phyloP scores from a whole-genome alignment of 2,888 invertebrate genomes.

The Trachelus troglodyta region DNA sequence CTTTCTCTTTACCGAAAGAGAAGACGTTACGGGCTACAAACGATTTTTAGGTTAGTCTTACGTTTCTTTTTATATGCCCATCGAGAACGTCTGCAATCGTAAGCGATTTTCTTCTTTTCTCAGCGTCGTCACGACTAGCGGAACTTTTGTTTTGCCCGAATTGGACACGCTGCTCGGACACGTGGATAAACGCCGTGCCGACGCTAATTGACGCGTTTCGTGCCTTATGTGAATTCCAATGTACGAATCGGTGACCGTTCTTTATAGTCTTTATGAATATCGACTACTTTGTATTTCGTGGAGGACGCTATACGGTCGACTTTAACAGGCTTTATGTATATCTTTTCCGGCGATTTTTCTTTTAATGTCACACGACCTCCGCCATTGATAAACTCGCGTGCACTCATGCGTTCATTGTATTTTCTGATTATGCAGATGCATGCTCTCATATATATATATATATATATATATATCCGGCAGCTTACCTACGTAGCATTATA shows the following conservation, averaged over 20 bases:
- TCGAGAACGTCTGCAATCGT: background rate
- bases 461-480: background rate
- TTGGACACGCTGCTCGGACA: conserved; percentile 9
- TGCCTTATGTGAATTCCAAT: conserved; percentile 1
- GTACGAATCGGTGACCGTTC: background rate
- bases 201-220: conserved; percentile 29
- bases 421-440: background rate
- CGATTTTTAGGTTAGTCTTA: background rate
- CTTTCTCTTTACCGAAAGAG: background rate
- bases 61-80: background rate
- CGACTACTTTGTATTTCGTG: background rate
- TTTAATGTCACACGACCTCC: background rate
- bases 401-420: background rate
- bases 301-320: background rate
- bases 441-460: background rate
- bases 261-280: background rate
- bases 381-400: background rate
- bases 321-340: background rate
- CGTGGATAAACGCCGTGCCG: conserved; percentile 7
- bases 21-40: background rate
- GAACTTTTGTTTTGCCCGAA: conserved; percentile 23
- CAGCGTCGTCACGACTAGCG: conserved; percentile 18
- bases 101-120: background rate
- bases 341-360: background rate
- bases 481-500: background rate